These are phyloP conservation scores for Otocyon megalotis DNA, from an alignment of 2,113 vertebrate species.

Conservation along the genomic window DNA sequence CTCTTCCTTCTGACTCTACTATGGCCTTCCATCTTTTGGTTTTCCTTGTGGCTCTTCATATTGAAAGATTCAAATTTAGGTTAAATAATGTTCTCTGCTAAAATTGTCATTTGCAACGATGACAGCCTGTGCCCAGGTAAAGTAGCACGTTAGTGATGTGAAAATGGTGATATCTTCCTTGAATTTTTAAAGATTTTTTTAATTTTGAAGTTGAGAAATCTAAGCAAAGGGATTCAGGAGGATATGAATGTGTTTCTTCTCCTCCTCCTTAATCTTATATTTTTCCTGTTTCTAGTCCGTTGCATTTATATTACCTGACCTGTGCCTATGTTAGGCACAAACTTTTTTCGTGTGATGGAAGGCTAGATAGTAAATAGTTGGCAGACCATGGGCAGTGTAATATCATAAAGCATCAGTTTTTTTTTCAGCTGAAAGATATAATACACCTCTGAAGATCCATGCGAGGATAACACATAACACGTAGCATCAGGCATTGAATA, in stretches of 20 bases:
- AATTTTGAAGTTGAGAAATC: neutral
- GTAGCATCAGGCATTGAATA: neutral
- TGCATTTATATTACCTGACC: neutral
- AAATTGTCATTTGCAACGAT: neutral
- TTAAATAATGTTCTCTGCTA: neutral
- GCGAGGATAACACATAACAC: neutral
- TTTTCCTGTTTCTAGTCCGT: neutral
- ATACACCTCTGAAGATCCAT: neutral
- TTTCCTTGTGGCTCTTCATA: neutral
- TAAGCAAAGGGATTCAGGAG: slow-evolving; percentile 2
- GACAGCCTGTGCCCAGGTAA: neutral
- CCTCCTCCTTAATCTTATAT: neutral
- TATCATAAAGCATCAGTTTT: neutral
- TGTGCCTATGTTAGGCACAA: neutral
- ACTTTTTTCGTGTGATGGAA: neutral
- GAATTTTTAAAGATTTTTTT: slow-evolving; percentile 20
- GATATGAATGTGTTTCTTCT: neutral
- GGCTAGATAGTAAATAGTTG: neutral
- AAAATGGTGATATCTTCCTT: neutral
- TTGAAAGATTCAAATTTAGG: neutral
- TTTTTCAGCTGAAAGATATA: neutral
- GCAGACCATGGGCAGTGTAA: neutral
- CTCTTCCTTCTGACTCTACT: neutral
- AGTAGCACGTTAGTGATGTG: neutral
- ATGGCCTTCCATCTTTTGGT: neutral